phyloP scores from a whole-genome alignment of 2,888 invertebrate species.

The Chesias legatella region DNA sequence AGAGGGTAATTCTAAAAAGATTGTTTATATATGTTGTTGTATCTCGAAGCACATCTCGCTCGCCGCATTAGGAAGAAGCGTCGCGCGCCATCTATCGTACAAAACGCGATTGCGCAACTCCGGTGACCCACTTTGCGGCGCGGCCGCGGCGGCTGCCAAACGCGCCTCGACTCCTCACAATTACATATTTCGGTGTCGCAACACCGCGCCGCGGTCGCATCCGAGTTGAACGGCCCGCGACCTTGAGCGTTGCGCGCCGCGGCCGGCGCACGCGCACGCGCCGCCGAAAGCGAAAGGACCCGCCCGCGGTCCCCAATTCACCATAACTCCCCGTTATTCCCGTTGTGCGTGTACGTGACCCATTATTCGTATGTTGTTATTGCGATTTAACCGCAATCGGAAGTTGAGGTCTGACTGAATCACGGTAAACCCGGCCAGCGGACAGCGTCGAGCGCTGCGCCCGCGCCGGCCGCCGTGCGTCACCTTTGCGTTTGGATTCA shows the following conservation, averaged over 20 bases:
- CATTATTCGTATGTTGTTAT: constrained; percentile 35
- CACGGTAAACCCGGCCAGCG: constrained; percentile 28
- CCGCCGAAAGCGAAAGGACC: constrained; percentile 74
- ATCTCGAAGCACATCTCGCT: constrained; percentile 25
- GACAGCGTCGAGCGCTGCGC: constrained; percentile 10
- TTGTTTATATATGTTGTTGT: too few species aligned
- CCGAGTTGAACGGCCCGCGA: constrained; percentile 80
- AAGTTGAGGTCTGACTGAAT: constrained; percentile 43
- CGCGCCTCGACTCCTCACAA: constrained; percentile 75
- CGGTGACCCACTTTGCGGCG: constrained; percentile 70
- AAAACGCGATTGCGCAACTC: constrained; percentile 65
- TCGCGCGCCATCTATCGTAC: constrained; percentile 72
- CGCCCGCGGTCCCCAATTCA: constrained; percentile 53
- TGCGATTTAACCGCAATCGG: constrained; percentile 46
- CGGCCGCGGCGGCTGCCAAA: constrained; percentile 76
- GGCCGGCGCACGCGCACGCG: constrained; percentile 51
- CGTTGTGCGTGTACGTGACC: constrained; percentile 60
- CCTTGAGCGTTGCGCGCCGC: constrained; percentile 67
- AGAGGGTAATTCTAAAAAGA: constrained; percentile 31
- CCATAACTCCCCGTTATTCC: constrained; percentile 37
- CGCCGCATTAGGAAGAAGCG: constrained; percentile 69
- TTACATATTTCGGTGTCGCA: constrained; percentile 79
- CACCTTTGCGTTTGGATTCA: constrained; percentile 54
- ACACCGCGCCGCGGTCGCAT: constrained; percentile 71
- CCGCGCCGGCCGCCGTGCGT: constrained; percentile 46